These are phyloP conservation scores for Steinernema carpocapsae DNA, from an alignment of 2,888 invertebrate species.

Conservation along the genomic window DNA sequence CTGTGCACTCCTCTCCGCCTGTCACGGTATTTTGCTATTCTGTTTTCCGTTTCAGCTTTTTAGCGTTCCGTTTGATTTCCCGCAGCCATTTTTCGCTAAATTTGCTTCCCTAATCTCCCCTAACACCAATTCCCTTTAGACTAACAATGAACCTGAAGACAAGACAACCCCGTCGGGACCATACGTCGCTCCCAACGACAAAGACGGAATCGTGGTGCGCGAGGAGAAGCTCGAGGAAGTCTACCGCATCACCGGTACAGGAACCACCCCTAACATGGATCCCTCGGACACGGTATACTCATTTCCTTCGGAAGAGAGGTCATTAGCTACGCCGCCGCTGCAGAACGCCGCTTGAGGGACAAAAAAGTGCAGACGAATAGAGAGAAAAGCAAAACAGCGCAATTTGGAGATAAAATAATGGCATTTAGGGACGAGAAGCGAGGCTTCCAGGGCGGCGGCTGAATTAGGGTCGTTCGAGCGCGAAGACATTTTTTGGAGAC, in stretches of 20 bases:
- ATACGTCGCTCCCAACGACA: conserved; percentile 45
- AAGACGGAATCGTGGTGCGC: conserved; percentile 49
- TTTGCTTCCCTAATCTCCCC: neutral
- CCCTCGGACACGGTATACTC: conserved; percentile 58
- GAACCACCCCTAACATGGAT: conserved; percentile 55
- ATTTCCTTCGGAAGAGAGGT: too few relatives aligned
- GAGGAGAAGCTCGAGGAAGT: conserved; percentile 56
- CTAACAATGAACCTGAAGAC: neutral
- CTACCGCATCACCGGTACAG: conserved; percentile 59
- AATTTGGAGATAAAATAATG: neutral
- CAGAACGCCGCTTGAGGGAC: too few relatives aligned
- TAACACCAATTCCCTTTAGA: conserved; percentile 8
- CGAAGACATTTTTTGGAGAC: neutral
- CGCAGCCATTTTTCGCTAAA: neutral
- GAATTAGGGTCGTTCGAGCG: conserved; percentile 9
- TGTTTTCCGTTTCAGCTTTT: too few relatives aligned
- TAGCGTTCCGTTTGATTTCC: neutral
- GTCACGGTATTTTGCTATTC: neutral
- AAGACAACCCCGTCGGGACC: conserved; percentile 39
- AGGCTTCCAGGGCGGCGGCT: neutral
- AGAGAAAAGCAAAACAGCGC: neutral
- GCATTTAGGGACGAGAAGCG: neutral
- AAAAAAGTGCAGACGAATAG: too few relatives aligned
- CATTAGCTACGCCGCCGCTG: too few relatives aligned
- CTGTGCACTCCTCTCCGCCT: too few relatives aligned